Conservation (phyloP, 1,140 invertebrate genomes). For the Trichonephila clavipes region DNA sequence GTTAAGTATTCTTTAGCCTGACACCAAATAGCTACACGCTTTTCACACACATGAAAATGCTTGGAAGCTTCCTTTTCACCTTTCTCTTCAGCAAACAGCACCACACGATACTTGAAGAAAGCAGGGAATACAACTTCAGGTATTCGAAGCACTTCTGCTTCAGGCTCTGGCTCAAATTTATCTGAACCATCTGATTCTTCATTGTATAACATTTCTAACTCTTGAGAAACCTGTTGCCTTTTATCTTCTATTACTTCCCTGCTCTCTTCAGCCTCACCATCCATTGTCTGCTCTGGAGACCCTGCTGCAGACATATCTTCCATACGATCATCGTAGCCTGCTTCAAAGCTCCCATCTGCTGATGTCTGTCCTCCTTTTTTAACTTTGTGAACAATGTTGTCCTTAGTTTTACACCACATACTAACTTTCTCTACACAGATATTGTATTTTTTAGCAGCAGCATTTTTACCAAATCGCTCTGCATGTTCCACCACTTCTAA, state of each 20-base stretch:
- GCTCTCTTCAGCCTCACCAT: not conserved
- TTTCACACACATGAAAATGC: slow-evolving; percentile 68
- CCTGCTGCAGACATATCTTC: slow-evolving; percentile 50
- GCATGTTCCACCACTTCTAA: slow-evolving; percentile 73
- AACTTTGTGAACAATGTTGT: slow-evolving; percentile 74
- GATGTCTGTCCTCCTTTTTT: slow-evolving; percentile 60
- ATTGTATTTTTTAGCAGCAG: slow-evolving; percentile 73
- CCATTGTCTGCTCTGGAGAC: slow-evolving; percentile 27
- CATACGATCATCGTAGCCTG: slow-evolving; percentile 24
- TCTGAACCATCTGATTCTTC: slow-evolving; percentile 65
- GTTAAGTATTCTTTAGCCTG: slow-evolving; percentile 59
- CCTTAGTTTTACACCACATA: slow-evolving; percentile 76
- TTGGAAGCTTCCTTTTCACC: slow-evolving; percentile 63
- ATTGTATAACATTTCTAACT: slow-evolving; percentile 58
- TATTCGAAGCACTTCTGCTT: slow-evolving; percentile 27
- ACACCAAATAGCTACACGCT: slow-evolving; percentile 66
- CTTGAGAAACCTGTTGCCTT: slow-evolving; percentile 57
- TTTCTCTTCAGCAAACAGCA: slow-evolving; percentile 45
- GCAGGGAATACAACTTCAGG: slow-evolving; percentile 65
- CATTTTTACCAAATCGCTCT: slow-evolving; percentile 68
- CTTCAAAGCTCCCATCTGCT: slow-evolving; percentile 59
- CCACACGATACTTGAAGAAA: slow-evolving; percentile 55
- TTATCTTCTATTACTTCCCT: slow-evolving; percentile 38
- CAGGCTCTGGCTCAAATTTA: slow-evolving; percentile 49
- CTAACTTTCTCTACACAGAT: slow-evolving; percentile 74